Evolutionary conservation across 2,888 invertebrate genomes (phyloP), one percentile per base, ranked within the genome.

Genomic region (Ctena decussata): DNA sequence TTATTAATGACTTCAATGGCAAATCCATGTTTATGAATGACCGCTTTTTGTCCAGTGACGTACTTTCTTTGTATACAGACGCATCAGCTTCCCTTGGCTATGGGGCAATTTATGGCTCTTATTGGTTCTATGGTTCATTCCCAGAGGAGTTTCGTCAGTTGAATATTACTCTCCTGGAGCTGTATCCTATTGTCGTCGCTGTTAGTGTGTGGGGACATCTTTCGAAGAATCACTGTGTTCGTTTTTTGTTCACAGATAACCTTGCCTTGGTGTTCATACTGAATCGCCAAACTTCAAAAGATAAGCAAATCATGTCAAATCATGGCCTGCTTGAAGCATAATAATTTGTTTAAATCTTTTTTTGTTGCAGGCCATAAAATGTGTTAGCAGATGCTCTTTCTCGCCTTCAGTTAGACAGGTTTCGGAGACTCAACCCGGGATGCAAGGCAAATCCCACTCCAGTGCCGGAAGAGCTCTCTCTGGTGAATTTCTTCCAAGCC

Each of bases 171-270:
- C n/a, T 77, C 6, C 27, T 76, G 60, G 82, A 82, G 46, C 49
- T 82, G 2, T 82, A 77, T 60, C 82, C 77, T 6, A 77, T 77
- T 37, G 72, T 77, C 2, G 8, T 82, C 2, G 24, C 70, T 3
- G 21, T 82, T n/a, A 57, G 65, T 46, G 21, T 77, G 0, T 82
- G 72, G 82, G 77, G 72, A 3, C 11, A 24, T 30, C n/a, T 60
- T 12, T 74, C 60, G 77, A 49, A 44, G 18, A 84, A 80, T 27
- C 49, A 80, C 60, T 72, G 72, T n/a, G 72, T 80, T 18, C 39
- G 73, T 15, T 83, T 83, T 70, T n/a, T n/a, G n/a, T 73, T 72
- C 21, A 77, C 80, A 27, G 80, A 80, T 32, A 84, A 84, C 21
- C 30, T 60, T 5, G 24, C 60, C 18, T 60, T 60, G 8, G 60